Percentiles rank a stretch among this genome's conserved stretches.
These are phyloP conservation scores for Rhynchonycteris naso DNA, from an alignment of 2,797 vertebrate genomes.

Conservation along the genomic window DNA sequence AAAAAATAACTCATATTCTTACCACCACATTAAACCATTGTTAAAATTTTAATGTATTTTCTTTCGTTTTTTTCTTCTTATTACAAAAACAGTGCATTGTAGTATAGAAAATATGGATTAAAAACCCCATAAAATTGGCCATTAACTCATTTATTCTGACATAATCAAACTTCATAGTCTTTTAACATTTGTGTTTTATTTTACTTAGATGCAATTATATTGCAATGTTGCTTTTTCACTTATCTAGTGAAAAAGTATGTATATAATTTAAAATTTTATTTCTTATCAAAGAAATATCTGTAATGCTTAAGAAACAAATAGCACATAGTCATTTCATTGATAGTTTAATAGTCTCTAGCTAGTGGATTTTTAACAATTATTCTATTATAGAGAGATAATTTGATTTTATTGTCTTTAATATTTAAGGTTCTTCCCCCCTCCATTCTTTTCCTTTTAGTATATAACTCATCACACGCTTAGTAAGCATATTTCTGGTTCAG, in stretches of 20 bases:
- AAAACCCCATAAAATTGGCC: background rate
- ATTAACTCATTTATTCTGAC: slow-evolving; percentile 17
- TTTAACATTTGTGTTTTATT: slow-evolving; percentile 6
- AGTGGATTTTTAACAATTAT: background rate
- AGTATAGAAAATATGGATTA: slow-evolving; percentile 4
- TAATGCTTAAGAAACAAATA: slow-evolving; percentile 16
- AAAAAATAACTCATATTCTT: background rate
- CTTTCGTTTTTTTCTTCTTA: background rate
- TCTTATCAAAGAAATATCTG: background rate
- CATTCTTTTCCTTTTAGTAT: background rate
- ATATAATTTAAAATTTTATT: background rate
- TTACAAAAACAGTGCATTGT: background rate
- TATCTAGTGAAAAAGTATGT: background rate
- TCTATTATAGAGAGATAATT: background rate
- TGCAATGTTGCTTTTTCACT: background rate
- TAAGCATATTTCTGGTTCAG: background rate
- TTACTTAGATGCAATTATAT: background rate
- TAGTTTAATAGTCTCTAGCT: background rate
- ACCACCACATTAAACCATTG: background rate
- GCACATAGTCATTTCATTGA: background rate
- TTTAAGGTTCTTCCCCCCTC: background rate
- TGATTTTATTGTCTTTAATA: slow-evolving; percentile 28
- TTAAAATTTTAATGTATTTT: slow-evolving; percentile 43
- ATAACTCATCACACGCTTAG: background rate
- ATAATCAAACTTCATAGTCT: background rate